These are phyloP conservation scores for Pipistrellus pipistrellus DNA, from an alignment of 2,797 vertebrate genomes.

Conservation along the genomic window DNA sequence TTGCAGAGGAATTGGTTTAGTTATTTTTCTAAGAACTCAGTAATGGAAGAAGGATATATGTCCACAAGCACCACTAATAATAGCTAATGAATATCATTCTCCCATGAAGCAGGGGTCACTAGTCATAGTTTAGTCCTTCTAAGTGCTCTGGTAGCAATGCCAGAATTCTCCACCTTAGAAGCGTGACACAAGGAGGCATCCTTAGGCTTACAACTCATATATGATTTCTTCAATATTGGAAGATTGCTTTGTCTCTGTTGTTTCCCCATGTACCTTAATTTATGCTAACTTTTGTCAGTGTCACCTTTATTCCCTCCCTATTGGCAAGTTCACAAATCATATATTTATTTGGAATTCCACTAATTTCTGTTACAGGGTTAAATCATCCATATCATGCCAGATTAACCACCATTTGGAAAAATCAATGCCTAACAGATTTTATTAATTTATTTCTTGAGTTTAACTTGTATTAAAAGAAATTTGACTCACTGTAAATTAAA, in stretches of 20 bases:
- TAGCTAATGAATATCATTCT: not conserved
- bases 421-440: not conserved
- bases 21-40: not conserved
- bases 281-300: not conserved
- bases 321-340: not conserved
- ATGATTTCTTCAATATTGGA: not conserved
- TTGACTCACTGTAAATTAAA: not conserved
- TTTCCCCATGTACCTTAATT: not conserved
- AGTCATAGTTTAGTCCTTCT: not conserved
- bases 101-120: not conserved
- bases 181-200: not conserved
- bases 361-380: conserved; percentile 12
- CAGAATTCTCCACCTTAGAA: not conserved
- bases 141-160: not conserved
- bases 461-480: conserved; percentile 33
- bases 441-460: conserved; percentile 15
- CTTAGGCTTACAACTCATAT: not conserved
- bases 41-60: not conserved
- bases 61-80: not conserved
- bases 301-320: not conserved
- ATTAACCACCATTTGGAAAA: conserved; percentile 40
- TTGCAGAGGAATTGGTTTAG: not conserved
- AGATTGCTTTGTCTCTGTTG: not conserved
- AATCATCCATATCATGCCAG: not conserved
- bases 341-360: not conserved